A percentile compares a stretch with the other conserved stretches of the same genome.
phyloP scores from a whole-genome alignment of 2,888 invertebrate species.

The Spilarctia lutea region DNA sequence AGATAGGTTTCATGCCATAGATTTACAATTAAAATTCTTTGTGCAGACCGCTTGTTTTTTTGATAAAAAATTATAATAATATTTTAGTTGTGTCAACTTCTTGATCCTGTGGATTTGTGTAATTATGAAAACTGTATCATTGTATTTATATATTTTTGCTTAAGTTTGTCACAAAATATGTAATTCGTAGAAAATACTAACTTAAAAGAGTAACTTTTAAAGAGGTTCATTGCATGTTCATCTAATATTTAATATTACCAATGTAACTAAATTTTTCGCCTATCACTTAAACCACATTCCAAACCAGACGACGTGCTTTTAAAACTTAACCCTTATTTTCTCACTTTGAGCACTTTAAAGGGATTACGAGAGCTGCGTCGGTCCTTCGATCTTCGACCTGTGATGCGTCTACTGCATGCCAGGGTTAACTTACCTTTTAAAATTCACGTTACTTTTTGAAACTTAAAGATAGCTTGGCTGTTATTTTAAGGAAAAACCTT shows the following conservation, averaged over 20 bases:
- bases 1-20: too few species aligned
- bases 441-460: slow-evolving; percentile 11
- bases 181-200: too few species aligned
- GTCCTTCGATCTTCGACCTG: slow-evolving; percentile 43
- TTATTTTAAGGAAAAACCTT: neutral
- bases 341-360: slow-evolving; percentile 79
- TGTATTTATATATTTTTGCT: too few species aligned
- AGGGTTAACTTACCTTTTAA: slow-evolving; percentile 40
- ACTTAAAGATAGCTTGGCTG: neutral
- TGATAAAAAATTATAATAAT: too few species aligned
- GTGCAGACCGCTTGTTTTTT: too few species aligned
- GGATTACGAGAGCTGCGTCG: slow-evolving; percentile 71
- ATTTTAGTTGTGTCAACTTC: too few species aligned
- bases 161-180: too few species aligned
- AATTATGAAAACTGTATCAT: too few species aligned
- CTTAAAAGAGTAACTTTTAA: too few species aligned
- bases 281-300: slow-evolving; percentile 31
- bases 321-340: slow-evolving; percentile 84
- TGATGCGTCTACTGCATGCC: slow-evolving; percentile 53
- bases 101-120: too few species aligned
- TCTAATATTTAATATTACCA: neutral
- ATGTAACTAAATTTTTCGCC: neutral
- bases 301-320: slow-evolving; percentile 73
- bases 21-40: too few species aligned
- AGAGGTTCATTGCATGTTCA: neutral